Conservation (phyloP, 2,113 vertebrate genomes). For the Mandrillus leucophaeus region DNA sequence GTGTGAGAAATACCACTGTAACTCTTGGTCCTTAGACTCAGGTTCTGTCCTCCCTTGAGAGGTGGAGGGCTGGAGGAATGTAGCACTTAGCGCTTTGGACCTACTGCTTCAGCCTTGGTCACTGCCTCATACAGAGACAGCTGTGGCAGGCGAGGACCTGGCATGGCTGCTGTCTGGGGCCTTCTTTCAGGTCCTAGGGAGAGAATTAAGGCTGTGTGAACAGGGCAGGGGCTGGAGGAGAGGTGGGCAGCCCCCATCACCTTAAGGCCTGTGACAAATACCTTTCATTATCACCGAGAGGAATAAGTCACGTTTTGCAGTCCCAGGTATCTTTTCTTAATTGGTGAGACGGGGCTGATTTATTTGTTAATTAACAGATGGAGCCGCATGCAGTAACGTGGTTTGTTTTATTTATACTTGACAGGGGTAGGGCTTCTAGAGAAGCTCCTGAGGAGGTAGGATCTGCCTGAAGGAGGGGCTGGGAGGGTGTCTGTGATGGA, state of each 20-base stretch:
- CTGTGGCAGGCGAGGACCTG: background rate
- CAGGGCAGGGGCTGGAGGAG: background rate
- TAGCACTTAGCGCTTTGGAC: background rate
- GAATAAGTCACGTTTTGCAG: background rate
- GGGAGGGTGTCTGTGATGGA: background rate
- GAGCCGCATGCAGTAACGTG: background rate
- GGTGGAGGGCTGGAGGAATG: no score
- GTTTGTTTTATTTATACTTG: constrained; percentile 5
- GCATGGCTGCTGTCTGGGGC: background rate
- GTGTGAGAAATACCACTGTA: background rate
- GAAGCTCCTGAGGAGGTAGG: background rate
- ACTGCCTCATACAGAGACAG: background rate
- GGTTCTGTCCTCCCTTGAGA: no score
- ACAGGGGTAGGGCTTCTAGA: background rate
- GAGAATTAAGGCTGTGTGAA: background rate
- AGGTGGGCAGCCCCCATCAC: background rate
- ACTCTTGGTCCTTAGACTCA: background rate
- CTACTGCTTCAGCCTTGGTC: background rate
- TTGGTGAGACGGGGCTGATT: constrained; percentile 71
- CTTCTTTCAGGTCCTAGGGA: background rate
- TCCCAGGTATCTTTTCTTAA: constrained; percentile 52
- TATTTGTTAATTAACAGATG: constrained; percentile 77
- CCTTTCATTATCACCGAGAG: background rate
- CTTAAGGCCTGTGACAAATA: background rate
- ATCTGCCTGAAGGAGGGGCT: background rate